Percentiles rank a stretch among this genome's conserved stretches.
Conservation (phyloP, 1,140 invertebrate genomes). For the Papilio glaucus region DNA sequence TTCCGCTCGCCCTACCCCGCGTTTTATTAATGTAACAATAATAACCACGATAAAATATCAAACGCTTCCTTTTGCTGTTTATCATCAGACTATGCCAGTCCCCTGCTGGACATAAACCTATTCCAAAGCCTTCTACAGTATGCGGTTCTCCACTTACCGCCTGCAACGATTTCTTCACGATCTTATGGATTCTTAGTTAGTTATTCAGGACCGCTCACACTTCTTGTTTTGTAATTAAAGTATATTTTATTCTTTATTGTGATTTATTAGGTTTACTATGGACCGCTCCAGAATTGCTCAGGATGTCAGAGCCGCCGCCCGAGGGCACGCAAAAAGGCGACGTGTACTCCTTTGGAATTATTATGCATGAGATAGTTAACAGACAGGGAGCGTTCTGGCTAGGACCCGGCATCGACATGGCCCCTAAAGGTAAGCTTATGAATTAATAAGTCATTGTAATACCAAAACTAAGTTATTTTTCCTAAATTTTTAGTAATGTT, state of each 20-base stretch:
- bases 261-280: conserved; percentile 89
- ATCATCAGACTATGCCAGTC: no score
- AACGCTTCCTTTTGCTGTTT: no score
- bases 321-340: conserved; percentile 95
- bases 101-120: no score
- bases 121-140: no score
- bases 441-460: not conserved
- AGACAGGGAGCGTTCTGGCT: conserved; percentile 95
- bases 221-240: no score
- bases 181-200: no score
- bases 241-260: not conserved
- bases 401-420: conserved; percentile 85
- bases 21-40: no score
- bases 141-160: no score
- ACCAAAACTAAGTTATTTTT: conserved; percentile 1
- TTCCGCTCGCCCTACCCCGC: no score
- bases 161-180: no score
- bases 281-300: conserved; percentile 96
- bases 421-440: conserved; percentile 85
- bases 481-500: not conserved
- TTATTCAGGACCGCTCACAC: no score
- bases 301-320: conserved; percentile 86
- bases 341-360: conserved; percentile 97
- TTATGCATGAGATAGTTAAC: conserved; percentile 95
- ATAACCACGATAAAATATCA: no score